These are phyloP conservation scores for Atrina japonica DNA, from an alignment of 2,888 invertebrate species.

Conservation along the genomic window DNA sequence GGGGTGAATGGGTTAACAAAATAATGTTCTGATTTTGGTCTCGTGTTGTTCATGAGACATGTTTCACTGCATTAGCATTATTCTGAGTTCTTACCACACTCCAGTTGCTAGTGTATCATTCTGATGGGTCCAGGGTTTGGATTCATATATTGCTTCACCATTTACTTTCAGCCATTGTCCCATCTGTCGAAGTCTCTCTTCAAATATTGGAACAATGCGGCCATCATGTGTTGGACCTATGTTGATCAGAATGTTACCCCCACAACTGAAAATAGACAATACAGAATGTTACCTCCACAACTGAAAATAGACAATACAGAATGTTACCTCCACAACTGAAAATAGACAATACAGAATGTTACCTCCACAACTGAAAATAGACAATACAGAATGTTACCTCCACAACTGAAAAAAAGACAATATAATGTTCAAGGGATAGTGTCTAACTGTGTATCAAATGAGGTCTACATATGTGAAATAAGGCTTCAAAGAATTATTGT, in stretches of 20 bases:
- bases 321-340: conserved; percentile 85
- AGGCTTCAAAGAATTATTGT: too few species aligned
- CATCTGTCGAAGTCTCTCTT: conserved; percentile 90
- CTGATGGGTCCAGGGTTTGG: conserved; percentile 89
- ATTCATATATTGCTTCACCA: conserved; percentile 92
- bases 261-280: conserved; percentile 72
- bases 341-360: background rate
- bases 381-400: conserved; percentile 85
- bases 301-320: conserved; percentile 75
- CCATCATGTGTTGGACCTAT: conserved; percentile 95
- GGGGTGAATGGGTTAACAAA: too few species aligned
- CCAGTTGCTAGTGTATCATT: conserved; percentile 86
- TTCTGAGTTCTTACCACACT: conserved; percentile 87
- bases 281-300: background rate
- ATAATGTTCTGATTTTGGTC: too few species aligned
- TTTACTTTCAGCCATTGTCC: conserved; percentile 92
- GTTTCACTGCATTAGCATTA: too few species aligned
- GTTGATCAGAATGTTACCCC: conserved; percentile 89
- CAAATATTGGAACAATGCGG: conserved; percentile 90
- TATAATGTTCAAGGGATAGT: too few species aligned
- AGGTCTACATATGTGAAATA: too few species aligned
- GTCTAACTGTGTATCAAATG: too few species aligned
- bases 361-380: background rate
- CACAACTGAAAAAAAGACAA: conserved; percentile 80
- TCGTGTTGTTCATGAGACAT: too few species aligned